Percentiles rank a stretch among this genome's conserved stretches.
These are phyloP conservation scores for Lasioglossum morio DNA, from an alignment of 2,888 invertebrate genomes.

Conservation along the genomic window DNA sequence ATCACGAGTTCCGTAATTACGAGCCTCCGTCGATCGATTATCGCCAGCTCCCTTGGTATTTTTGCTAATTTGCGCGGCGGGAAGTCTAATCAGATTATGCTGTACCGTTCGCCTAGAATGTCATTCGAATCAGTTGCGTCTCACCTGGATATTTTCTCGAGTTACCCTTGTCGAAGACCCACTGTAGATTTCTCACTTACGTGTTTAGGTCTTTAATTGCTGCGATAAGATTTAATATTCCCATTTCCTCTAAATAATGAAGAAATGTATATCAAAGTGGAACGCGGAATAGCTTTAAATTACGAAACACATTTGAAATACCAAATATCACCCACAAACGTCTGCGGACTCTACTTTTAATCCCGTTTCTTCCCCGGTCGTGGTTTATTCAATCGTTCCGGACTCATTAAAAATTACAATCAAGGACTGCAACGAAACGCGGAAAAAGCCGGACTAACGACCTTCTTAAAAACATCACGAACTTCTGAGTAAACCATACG, in stretches of 20 bases:
- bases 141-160: not conserved
- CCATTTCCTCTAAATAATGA: not conserved
- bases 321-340: not conserved
- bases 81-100: not conserved
- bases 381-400: not conserved
- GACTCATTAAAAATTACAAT: constrained; percentile 9
- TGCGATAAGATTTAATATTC: not conserved
- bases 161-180: not conserved
- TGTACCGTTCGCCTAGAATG: constrained; percentile 33
- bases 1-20: not conserved
- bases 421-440: not conserved
- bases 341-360: not conserved
- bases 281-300: not conserved
- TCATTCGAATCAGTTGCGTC: constrained; percentile 50
- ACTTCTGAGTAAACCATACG: constrained; percentile 23
- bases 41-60: not conserved
- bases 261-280: not conserved
- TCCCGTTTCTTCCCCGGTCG: not conserved
- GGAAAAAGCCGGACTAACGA: not conserved
- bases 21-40: not conserved
- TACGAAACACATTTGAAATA: not conserved
- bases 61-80: constrained; percentile 9
- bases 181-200: too few relatives aligned
- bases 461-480: constrained; percentile 7
- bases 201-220: not conserved